Conservation (phyloP, 1,140 invertebrate species). For the Caenorhabditis brenneri region DNA sequence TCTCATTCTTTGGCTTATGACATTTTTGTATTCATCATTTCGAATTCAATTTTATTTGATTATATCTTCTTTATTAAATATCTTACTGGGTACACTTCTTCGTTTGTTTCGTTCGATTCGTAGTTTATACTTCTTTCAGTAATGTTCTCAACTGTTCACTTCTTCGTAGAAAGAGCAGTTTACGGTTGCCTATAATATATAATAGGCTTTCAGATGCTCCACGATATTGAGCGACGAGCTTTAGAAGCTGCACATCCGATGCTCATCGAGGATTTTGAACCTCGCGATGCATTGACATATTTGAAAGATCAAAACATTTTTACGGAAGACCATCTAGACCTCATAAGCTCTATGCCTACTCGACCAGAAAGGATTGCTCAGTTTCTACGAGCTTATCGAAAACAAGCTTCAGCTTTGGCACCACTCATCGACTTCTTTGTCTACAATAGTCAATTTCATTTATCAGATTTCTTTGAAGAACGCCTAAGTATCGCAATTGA, state of each 20-base stretch:
- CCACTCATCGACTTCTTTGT: constrained; percentile 15
- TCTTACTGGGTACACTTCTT: no score
- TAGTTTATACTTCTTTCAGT: no score
- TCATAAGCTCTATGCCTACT: constrained; percentile 6
- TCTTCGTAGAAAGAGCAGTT: no score
- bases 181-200: no score
- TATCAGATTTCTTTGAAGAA: neutral
- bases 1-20: no score
- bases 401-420: neutral
- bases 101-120: no score
- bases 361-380: neutral
- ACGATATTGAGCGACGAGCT: constrained; percentile 14
- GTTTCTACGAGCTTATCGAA: constrained; percentile 8
- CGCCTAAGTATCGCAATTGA: neutral
- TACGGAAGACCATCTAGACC: neutral
- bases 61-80: no score
- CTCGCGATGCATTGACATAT: neutral
- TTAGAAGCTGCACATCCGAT: neutral
- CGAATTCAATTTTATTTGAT: no score
- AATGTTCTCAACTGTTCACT: no score
- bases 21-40: no score
- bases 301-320: constrained; percentile 21
- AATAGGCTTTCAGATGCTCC: no score
- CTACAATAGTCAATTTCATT: constrained; percentile 26
- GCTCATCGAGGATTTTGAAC: constrained; percentile 28